Conservation (phyloP, 2,888 invertebrate genomes). For the Tinea pellionella region DNA sequence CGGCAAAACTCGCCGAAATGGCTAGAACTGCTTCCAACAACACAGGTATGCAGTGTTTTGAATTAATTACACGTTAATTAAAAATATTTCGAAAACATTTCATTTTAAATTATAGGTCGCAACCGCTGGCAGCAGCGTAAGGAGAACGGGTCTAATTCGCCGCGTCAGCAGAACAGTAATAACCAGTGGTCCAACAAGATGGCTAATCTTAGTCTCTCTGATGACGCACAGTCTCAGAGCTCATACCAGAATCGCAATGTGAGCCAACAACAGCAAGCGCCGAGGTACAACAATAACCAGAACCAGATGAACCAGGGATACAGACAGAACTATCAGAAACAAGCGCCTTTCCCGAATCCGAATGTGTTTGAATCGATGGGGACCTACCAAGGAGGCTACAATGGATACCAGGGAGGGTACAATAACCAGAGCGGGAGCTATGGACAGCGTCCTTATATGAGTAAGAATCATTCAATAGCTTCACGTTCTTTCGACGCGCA, state of each 20-base stretch:
- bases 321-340: conserved; percentile 62
- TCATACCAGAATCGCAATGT: conserved; percentile 23
- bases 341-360: conserved; percentile 68
- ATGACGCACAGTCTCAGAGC: conserved; percentile 28
- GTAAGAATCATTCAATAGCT: conserved; percentile 33
- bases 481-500: too few species aligned
- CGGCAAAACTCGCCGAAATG: conserved; percentile 82
- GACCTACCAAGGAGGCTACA: conserved; percentile 66
- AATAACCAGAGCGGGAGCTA: conserved; percentile 60
- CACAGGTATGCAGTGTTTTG: conserved; percentile 18
- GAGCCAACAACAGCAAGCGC: conserved; percentile 42
- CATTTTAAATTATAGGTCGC: conserved; percentile 42
- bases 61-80: neutral
- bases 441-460: conserved; percentile 53
- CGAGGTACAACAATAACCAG: conserved; percentile 61
- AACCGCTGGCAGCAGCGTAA: conserved; percentile 74
- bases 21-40: conserved; percentile 69
- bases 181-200: conserved; percentile 66
- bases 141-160: conserved; percentile 63
- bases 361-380: conserved; percentile 69
- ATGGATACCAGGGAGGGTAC: conserved; percentile 59
- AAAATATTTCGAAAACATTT: neutral
- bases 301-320: conserved; percentile 47
- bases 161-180: conserved; percentile 48
- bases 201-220: conserved; percentile 42